Evolutionary conservation across 92 coral and sea anemone genomes (phyloP).

Genomic region (Porites lobata): DNA sequence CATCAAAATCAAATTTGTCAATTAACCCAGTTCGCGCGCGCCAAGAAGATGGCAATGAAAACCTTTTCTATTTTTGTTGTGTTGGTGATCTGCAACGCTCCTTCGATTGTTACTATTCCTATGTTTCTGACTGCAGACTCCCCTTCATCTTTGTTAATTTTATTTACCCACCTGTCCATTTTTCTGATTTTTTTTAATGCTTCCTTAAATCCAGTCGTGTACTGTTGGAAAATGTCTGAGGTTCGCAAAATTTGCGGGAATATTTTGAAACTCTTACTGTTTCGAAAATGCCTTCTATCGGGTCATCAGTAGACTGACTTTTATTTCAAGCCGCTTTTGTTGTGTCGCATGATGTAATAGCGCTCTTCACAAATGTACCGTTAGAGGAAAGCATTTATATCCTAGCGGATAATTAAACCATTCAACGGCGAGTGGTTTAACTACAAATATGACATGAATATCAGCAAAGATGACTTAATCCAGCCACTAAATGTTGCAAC

Average conservation of each 20-base stretch:
- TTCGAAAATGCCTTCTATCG: background rate
- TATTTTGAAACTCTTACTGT: background rate
- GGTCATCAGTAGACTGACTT: background rate
- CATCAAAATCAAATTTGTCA: constrained; percentile 2
- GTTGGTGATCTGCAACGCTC: background rate
- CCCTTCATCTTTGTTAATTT: background rate
- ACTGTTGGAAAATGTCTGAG: constrained; percentile 20
- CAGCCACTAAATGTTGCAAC: no score
- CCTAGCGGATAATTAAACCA: no score
- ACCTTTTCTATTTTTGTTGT: constrained; percentile 10
- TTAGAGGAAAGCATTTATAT: no score
- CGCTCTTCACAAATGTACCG: no score
- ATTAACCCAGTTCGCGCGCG: background rate
- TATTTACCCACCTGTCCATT: background rate
- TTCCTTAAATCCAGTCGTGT: constrained; percentile 1
- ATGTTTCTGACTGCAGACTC: background rate
- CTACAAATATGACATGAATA: no score
- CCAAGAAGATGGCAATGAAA: constrained; percentile 2
- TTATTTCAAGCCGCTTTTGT: no score
- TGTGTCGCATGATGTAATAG: no score
- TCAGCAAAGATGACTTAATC: no score
- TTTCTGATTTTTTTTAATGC: background rate
- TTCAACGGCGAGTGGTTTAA: no score
- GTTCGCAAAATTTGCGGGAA: background rate
- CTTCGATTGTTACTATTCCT: background rate